A percentile compares a stretch with the other conserved stretches of the same genome.
phyloP scores from a whole-genome alignment of 2,797 vertebrate species.

The Pteronotus mesoamericanus region DNA sequence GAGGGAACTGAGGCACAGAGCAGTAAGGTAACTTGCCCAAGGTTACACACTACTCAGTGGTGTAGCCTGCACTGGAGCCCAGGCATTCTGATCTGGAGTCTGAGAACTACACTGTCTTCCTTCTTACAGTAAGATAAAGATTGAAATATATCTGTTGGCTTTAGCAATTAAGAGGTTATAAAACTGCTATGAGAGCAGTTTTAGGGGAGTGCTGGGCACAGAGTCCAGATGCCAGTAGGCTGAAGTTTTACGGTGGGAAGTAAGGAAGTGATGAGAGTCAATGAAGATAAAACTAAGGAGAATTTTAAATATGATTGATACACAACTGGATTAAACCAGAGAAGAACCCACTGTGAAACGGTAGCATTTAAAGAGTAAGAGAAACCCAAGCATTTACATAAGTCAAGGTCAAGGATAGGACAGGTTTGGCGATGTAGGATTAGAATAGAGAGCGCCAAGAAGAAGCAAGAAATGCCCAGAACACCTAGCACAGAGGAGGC shows the following conservation, averaged over 20 bases:
- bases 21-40: background rate
- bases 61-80: background rate
- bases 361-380: background rate
- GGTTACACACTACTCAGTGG: background rate
- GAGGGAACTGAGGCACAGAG: background rate
- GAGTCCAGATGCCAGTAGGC: background rate
- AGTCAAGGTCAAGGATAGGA: background rate
- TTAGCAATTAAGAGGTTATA: background rate
- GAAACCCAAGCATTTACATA: background rate
- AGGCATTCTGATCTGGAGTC: background rate
- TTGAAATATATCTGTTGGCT: background rate
- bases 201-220: background rate
- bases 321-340: background rate
- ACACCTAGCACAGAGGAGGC: background rate
- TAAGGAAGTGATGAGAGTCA: background rate
- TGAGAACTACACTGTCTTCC: background rate
- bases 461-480: background rate
- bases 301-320: background rate
- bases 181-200: background rate
- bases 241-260: background rate
- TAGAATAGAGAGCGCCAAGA: background rate
- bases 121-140: background rate
- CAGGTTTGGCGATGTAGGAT: background rate
- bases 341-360: background rate
- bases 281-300: background rate